These are phyloP conservation scores for Maconellicoccus hirsutus DNA, from an alignment of 1,140 invertebrate genomes.

Conservation along the genomic window DNA sequence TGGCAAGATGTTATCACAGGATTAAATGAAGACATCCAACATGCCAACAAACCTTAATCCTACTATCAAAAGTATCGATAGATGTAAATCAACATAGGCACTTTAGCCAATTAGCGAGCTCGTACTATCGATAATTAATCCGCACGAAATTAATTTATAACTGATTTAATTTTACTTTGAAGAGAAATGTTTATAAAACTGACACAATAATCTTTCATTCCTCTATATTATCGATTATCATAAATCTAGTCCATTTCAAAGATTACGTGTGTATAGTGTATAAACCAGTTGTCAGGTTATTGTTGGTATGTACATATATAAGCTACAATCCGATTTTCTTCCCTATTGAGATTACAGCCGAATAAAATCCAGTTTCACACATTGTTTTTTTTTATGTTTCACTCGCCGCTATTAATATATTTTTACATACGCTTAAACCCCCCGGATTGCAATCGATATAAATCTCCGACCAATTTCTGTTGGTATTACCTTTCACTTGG, in stretches of 20 bases:
- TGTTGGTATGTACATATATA: background rate
- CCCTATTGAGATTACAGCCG: background rate
- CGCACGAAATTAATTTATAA: background rate
- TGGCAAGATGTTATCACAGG: no score
- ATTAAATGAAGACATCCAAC: background rate
- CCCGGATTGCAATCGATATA: background rate
- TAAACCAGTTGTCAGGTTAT: background rate
- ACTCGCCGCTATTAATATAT: conserved; percentile 2
- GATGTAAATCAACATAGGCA: background rate
- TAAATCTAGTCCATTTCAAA: conserved; percentile 1
- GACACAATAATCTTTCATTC: conserved; percentile 2
- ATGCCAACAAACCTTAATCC: background rate
- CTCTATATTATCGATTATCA: background rate
- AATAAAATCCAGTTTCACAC: background rate
- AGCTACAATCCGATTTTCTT: background rate
- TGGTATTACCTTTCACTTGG: background rate
- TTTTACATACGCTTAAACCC: conserved; percentile 1
- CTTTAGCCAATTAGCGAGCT: background rate
- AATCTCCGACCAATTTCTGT: background rate
- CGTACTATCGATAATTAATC: background rate
- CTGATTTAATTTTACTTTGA: background rate
- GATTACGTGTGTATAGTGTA: background rate
- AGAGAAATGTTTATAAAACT: background rate
- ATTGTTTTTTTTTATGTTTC: background rate
- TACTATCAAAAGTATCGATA: background rate